A percentile compares a stretch with the other conserved stretches of the same genome.
These are phyloP conservation scores for Noturus placidus DNA, from an alignment of 2,113 vertebrate species.

Conservation along the genomic window DNA sequence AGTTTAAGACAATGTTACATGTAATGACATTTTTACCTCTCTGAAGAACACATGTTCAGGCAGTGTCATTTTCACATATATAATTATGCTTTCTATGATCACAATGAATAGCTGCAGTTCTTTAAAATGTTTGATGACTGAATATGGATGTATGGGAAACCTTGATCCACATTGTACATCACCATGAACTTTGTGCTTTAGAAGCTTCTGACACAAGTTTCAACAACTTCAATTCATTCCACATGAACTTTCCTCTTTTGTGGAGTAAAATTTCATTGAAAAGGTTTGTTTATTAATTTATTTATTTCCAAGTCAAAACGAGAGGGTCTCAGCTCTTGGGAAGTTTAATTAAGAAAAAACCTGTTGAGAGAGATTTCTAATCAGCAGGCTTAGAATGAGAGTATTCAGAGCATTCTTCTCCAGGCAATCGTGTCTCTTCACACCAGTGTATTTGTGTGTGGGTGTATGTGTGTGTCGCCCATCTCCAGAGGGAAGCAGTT, in stretches of 20 bases:
- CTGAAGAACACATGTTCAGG: conserved; percentile 22
- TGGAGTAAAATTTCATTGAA: conserved; percentile 26
- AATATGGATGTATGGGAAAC: neutral
- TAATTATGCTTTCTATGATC: conserved; percentile 29
- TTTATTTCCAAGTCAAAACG: conserved; percentile 33
- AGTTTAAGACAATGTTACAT: conserved; percentile 23
- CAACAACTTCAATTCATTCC: conserved; percentile 28
- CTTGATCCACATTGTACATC: neutral
- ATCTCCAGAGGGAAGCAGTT: conserved; percentile 76
- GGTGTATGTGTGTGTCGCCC: conserved; percentile 59
- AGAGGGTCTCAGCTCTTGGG: conserved; percentile 66
- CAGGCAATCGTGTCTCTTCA: conserved; percentile 69
- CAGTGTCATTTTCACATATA: conserved; percentile 24
- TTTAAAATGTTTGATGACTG: neutral
- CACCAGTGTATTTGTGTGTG: conserved; percentile 70
- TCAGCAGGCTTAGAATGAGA: conserved; percentile 74
- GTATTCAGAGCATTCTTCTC: conserved; percentile 78
- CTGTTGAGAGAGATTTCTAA: conserved; percentile 80
- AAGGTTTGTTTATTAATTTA: conserved; percentile 23
- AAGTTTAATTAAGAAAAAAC: conserved; percentile 80
- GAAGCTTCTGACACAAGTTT: conserved; percentile 24
- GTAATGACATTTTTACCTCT: conserved; percentile 42
- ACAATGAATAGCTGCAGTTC: conserved; percentile 27
- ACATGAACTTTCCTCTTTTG: conserved; percentile 20
- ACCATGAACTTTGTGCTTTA: neutral